A percentile compares a stretch with the other conserved stretches of the same genome.
Conservation (phyloP, 2,888 invertebrate genomes). For the Entomobrya multifasciata region DNA sequence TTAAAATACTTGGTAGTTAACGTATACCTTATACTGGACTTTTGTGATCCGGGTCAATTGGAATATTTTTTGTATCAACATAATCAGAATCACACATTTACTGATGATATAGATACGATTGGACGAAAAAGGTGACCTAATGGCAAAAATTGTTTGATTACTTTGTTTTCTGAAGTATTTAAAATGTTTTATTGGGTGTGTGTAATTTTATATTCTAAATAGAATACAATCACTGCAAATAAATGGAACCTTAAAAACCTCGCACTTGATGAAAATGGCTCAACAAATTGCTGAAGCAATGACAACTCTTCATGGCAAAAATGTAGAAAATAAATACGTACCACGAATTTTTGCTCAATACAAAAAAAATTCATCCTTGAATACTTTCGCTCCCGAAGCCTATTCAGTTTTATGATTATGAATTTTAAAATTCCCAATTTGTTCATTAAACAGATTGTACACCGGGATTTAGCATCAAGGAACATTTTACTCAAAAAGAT, state of each 20-base stretch:
- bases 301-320: neutral
- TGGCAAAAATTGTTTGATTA: neutral
- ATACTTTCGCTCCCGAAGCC: too few relatives aligned
- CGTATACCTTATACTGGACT: neutral
- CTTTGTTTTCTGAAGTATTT: neutral
- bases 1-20: too few relatives aligned
- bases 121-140: neutral
- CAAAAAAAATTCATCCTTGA: neutral
- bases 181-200: neutral
- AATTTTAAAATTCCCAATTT: neutral
- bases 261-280: conserved; percentile 59
- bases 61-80: neutral
- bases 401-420: neutral
- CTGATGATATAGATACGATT: neutral
- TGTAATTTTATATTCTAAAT: too few relatives aligned
- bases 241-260: neutral
- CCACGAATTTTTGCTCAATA: too few relatives aligned
- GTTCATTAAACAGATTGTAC: conserved; percentile 50
- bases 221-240: neutral
- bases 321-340: neutral
- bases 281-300: conserved; percentile 56
- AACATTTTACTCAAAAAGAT: conserved; percentile 55
- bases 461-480: conserved; percentile 71
- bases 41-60: neutral
- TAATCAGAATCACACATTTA: neutral